These are phyloP conservation scores for Meliscaeva auricollis DNA, from an alignment of 2,888 invertebrate genomes.

Conservation along the genomic window DNA sequence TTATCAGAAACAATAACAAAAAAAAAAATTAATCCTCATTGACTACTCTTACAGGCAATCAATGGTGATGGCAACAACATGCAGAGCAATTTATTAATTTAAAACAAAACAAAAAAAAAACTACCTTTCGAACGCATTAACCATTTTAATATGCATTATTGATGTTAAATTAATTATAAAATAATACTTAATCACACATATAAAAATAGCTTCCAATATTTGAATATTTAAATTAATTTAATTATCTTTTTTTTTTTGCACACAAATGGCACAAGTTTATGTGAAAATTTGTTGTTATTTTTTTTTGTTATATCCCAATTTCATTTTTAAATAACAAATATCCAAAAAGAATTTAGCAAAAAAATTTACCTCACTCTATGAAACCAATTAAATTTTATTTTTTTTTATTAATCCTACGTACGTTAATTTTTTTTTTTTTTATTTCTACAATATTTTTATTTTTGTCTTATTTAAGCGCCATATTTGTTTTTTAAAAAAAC, in stretches of 20 bases:
- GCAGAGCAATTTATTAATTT: background rate
- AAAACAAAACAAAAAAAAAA: constrained; percentile 6
- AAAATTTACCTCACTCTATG: background rate
- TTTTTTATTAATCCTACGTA: constrained; percentile 2
- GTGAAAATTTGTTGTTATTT: background rate
- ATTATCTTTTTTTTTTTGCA: background rate
- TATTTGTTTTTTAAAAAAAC: background rate
- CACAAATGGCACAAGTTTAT: background rate
- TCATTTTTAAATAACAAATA: background rate
- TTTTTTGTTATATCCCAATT: background rate
- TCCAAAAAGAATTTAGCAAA: background rate
- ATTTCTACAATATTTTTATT: background rate
- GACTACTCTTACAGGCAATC: too few relatives aligned
- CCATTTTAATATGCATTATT: constrained; percentile 34
- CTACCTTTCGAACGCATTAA: constrained; percentile 2
- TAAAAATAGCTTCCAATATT: constrained; percentile 23
- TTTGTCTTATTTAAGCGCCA: constrained; percentile 13
- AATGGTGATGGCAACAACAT: background rate
- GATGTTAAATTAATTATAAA: constrained; percentile 37
- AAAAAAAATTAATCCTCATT: too few relatives aligned
- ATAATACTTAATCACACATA: constrained; percentile 26
- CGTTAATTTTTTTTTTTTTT: background rate
- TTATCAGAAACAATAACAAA: too few relatives aligned
- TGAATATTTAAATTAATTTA: constrained; percentile 29
- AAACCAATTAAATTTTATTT: constrained; percentile 29